Percentiles rank a stretch among this genome's conserved stretches.
These are phyloP conservation scores for Peribatodes rhomboidaria DNA, from an alignment of 2,888 invertebrate genomes.

Conservation along the genomic window DNA sequence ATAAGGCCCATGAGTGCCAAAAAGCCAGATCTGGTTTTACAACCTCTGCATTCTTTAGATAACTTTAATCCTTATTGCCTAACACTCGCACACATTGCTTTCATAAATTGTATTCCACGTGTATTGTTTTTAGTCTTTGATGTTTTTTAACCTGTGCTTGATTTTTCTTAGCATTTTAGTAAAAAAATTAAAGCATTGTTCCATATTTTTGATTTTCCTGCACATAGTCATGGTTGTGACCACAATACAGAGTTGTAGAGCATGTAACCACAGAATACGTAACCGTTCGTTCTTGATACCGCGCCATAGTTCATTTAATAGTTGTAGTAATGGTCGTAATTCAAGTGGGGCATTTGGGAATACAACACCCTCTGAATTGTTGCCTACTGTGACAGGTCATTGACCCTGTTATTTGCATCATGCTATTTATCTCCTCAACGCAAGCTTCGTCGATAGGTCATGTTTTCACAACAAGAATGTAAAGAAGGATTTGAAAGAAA, in stretches of 20 bases:
- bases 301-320: slow-evolving; percentile 16
- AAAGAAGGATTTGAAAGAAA: no score
- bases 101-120: no score
- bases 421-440: not conserved
- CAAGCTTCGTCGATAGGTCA: not conserved
- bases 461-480: not conserved
- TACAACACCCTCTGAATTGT: slow-evolving; percentile 20
- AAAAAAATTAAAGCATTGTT: not conserved
- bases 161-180: no score
- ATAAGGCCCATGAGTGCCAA: not conserved
- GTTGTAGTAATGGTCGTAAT: slow-evolving; percentile 44
- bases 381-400: slow-evolving; percentile 42
- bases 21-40: not conserved
- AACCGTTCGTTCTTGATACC: slow-evolving; percentile 10
- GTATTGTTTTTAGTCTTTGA: no score
- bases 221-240: not conserved
- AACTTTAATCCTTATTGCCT: not conserved
- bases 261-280: slow-evolving; percentile 27
- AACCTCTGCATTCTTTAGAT: not conserved
- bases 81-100: no score
- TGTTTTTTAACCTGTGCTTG: no score
- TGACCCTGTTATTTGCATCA: slow-evolving; percentile 50
- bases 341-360: slow-evolving; percentile 49
- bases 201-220: not conserved
- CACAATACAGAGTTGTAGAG: slow-evolving; percentile 15